Percentiles rank a stretch among this genome's conserved stretches.
These are phyloP conservation scores for Romanogobio albipinnatus DNA, from an alignment of 2,113 vertebrate species.

Conservation along the genomic window DNA sequence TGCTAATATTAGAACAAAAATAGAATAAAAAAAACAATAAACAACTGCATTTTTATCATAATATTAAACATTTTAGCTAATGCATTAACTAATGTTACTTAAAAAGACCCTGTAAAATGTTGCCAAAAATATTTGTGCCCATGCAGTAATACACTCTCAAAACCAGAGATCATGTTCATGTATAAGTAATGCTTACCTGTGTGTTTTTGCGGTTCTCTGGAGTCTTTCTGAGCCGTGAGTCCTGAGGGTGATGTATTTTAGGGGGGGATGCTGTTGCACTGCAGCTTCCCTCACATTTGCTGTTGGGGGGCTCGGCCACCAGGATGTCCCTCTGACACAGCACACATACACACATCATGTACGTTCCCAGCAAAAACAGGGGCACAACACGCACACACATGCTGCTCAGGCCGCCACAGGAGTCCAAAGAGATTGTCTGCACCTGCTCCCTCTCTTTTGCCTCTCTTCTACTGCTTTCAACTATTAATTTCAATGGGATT, in stretches of 20 bases:
- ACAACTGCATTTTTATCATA: no score
- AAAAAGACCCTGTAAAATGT: background rate
- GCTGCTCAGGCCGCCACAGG: background rate
- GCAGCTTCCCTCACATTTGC: conserved; percentile 50
- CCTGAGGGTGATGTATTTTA: conserved; percentile 50
- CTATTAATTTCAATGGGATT: background rate
- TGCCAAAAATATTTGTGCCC: background rate
- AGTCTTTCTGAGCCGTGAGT: conserved; percentile 39
- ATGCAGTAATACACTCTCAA: background rate
- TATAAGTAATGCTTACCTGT: conserved; percentile 60
- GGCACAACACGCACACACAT: background rate
- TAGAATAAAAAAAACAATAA: no score
- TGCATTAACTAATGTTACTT: background rate
- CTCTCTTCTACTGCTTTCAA: conserved; percentile 12
- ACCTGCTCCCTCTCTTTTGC: conserved; percentile 47
- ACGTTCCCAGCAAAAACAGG: conserved; percentile 35
- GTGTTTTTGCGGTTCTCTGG: conserved; percentile 25
- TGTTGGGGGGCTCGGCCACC: conserved; percentile 69
- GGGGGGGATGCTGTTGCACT: conserved; percentile 60
- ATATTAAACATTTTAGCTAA: background rate
- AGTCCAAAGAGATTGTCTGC: conserved; percentile 3
- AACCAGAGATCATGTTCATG: background rate
- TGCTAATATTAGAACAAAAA: background rate
- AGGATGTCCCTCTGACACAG: conserved; percentile 70
- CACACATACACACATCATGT: conserved; percentile 63